A percentile compares a stretch with the other conserved stretches of the same genome.
Evolutionary conservation across 2,888 invertebrate genomes (phyloP).

Genomic region (Nasonia oneida): DNA sequence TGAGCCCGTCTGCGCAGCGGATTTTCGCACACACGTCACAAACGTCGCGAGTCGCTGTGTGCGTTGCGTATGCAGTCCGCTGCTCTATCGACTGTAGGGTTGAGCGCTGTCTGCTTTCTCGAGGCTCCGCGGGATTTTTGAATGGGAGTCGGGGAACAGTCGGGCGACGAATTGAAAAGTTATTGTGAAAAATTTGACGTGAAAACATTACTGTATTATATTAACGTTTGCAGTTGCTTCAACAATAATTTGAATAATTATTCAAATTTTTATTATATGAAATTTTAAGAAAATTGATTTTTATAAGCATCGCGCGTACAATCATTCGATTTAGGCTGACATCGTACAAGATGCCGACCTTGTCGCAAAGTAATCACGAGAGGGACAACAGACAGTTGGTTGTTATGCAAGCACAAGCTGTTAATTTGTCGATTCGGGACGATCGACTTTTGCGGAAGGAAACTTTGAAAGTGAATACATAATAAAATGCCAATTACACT

Average conservation of each 20-base stretch:
- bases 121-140: neutral
- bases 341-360: neutral
- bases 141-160: neutral
- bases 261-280: too few species aligned
- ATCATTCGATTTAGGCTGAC: neutral
- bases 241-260: too few species aligned
- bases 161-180: too few species aligned
- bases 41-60: too few species aligned
- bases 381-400: neutral
- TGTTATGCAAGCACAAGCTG: neutral
- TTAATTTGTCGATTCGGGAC: too few species aligned
- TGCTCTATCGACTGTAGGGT: neutral
- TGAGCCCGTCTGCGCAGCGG: neutral
- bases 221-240: too few species aligned
- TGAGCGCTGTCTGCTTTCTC: neutral
- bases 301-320: neutral
- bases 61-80: neutral
- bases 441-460: too few species aligned
- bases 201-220: too few species aligned
- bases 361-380: neutral
- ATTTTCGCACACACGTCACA: neutral
- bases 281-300: too few species aligned
- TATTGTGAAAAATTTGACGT: too few species aligned
- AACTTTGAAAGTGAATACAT: too few species aligned
- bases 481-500: slow-evolving; percentile 61